Conservation (phyloP, 1,140 invertebrate genomes). For the Arctopsyche grandis region DNA sequence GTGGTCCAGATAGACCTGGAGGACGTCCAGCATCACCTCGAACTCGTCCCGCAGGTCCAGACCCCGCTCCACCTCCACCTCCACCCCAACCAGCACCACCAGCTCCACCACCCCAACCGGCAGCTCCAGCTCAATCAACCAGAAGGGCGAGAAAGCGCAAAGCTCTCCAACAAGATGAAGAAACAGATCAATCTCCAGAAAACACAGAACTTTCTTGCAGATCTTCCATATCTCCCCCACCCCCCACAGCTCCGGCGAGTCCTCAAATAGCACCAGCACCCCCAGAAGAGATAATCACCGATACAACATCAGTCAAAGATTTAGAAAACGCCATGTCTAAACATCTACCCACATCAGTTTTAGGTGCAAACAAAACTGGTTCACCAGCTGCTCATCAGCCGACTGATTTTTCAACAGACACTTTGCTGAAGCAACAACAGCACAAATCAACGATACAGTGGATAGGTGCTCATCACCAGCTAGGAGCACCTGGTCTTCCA, state of each 20-base stretch:
- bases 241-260: slow-evolving; percentile 59
- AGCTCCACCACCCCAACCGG: slow-evolving; percentile 62
- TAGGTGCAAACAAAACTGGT: slow-evolving; percentile 67
- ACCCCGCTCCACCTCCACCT: slow-evolving; percentile 58
- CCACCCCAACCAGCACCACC: slow-evolving; percentile 59
- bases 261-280: slow-evolving; percentile 58
- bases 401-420: slow-evolving; percentile 88
- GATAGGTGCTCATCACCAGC: slow-evolving; percentile 84
- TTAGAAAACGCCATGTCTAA: slow-evolving; percentile 97
- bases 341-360: slow-evolving; percentile 78
- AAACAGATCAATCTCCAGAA: slow-evolving; percentile 50
- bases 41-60: slow-evolving; percentile 60
- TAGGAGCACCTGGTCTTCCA: slow-evolving; percentile 67
- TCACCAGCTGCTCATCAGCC: slow-evolving; percentile 73
- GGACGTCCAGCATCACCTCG: slow-evolving; percentile 62
- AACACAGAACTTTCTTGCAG: slow-evolving; percentile 61
- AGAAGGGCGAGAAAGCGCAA: slow-evolving; percentile 59
- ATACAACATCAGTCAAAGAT: slow-evolving; percentile 83
- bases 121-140: slow-evolving; percentile 61
- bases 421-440: slow-evolving; percentile 82
- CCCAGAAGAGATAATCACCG: slow-evolving; percentile 59
- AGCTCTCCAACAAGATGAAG: slow-evolving; percentile 57
- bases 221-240: slow-evolving; percentile 68
- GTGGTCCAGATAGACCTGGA: slow-evolving; percentile 76
- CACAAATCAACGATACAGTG: slow-evolving; percentile 92